Evolutionary conservation across 2,888 invertebrate species (phyloP).

Genomic region (Acrobasis suavella): DNA sequence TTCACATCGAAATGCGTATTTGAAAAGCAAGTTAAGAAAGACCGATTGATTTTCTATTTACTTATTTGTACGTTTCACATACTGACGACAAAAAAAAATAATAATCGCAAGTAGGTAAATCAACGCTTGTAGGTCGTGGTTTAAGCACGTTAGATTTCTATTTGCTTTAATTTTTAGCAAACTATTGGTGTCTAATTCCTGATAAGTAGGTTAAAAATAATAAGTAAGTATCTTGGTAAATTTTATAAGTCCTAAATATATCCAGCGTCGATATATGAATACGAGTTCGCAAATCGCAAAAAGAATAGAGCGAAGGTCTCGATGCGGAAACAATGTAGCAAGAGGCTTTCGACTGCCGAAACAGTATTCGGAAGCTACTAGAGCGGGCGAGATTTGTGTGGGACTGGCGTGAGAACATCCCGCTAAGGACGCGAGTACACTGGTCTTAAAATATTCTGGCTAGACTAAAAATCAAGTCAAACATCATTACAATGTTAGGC

Average conservation of each 20-base stretch:
- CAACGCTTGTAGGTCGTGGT: too few species aligned
- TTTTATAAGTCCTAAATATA: not conserved
- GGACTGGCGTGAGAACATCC: constrained; percentile 46
- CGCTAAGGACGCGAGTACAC: constrained; percentile 25
- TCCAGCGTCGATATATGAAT: not conserved
- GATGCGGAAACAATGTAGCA: constrained; percentile 48
- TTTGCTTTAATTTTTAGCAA: too few species aligned
- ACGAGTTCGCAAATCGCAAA: not conserved
- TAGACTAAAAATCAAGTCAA: not conserved
- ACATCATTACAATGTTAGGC: not conserved
- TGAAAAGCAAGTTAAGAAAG: too few species aligned
- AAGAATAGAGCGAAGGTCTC: constrained; percentile 24
- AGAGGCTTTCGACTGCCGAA: constrained; percentile 41
- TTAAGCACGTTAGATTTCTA: too few species aligned
- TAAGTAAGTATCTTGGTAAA: too few species aligned
- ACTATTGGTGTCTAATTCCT: too few species aligned
- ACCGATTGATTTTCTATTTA: too few species aligned
- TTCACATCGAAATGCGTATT: not conserved
- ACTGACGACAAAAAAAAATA: too few species aligned
- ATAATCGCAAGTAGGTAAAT: too few species aligned
- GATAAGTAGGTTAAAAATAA: too few species aligned
- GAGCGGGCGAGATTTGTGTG: constrained; percentile 60
- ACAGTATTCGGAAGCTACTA: constrained; percentile 41
- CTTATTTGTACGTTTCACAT: too few species aligned
- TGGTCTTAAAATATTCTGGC: not conserved